Evolutionary conservation across 2,888 invertebrate genomes (phyloP).

Genomic region (Lithophane leautieri): DNA sequence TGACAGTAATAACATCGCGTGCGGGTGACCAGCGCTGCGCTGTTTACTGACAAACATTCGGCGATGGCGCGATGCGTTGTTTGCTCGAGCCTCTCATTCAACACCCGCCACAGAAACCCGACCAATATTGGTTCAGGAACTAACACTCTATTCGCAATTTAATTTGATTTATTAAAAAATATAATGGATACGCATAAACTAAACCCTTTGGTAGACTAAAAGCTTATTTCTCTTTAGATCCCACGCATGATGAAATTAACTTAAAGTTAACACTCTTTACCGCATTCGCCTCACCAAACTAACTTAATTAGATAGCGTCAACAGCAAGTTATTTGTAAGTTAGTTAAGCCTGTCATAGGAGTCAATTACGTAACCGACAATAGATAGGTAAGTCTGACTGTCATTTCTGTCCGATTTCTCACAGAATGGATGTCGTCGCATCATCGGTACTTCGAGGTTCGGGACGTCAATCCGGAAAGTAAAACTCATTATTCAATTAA

Average conservation of each 20-base stretch:
- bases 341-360: too few species aligned
- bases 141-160: not conserved
- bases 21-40: conserved; percentile 10
- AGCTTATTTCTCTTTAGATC: not conserved
- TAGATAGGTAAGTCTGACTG: too few species aligned
- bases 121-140: conserved; percentile 10
- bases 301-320: not conserved
- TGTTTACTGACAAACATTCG: conserved; percentile 10
- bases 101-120: not conserved
- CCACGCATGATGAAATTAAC: not conserved
- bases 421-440: not conserved
- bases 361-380: too few species aligned
- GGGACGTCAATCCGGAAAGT: too few species aligned
- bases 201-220: not conserved
- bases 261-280: not conserved
- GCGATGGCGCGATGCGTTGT: not conserved
- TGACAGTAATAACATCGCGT: not conserved
- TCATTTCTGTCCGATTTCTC: not conserved
- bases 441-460: not conserved
- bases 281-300: not conserved
- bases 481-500: too few species aligned
- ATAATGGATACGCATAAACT: not conserved
- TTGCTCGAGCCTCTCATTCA: not conserved
- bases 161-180: conserved; percentile 10
- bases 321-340: too few species aligned